These are phyloP conservation scores for Ellobius talpinus DNA, from an alignment of 2,113 vertebrate species.

Conservation along the genomic window DNA sequence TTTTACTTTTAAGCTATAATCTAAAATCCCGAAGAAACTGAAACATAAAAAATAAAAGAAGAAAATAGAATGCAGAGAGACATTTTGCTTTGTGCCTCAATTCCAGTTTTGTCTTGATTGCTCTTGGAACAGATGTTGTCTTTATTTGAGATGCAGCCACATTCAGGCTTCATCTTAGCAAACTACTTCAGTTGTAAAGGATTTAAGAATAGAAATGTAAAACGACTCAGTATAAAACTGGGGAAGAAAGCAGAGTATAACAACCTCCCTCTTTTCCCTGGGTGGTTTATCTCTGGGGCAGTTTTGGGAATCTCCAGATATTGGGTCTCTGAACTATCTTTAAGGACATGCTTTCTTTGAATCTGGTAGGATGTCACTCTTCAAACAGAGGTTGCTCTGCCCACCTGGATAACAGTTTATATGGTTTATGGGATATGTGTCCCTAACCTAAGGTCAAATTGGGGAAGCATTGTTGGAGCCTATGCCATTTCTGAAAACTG, in stretches of 20 bases:
- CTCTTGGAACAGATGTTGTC: slow-evolving; percentile 68
- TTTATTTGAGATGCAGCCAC: slow-evolving; percentile 26
- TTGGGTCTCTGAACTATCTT: background rate
- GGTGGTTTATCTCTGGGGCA: slow-evolving; percentile 44
- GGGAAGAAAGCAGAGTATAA: slow-evolving; percentile 57
- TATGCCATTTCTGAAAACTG: background rate
- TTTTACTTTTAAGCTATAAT: slow-evolving; percentile 27
- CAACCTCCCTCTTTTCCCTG: background rate
- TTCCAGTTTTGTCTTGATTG: background rate
- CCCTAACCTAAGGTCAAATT: background rate
- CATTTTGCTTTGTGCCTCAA: background rate
- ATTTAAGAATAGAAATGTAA: slow-evolving; percentile 79
- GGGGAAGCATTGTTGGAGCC: background rate
- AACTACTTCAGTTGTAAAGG: slow-evolving; percentile 70
- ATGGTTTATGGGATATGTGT: slow-evolving; percentile 60
- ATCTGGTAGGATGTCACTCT: slow-evolving; percentile 1
- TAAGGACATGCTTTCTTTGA: slow-evolving; percentile 13
- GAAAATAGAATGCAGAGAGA: background rate
- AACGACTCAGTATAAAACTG: slow-evolving; percentile 60
- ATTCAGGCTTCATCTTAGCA: slow-evolving; percentile 44
- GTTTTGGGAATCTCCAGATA: slow-evolving; percentile 46
- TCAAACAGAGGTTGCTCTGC: slow-evolving; percentile 59
- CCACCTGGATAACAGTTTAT: slow-evolving; percentile 44
- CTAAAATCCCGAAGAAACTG: slow-evolving; percentile 11
- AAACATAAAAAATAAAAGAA: background rate